phyloP scores from a whole-genome alignment of 2,113 vertebrate genomes.

The Thamnaconus septentrionalis region DNA sequence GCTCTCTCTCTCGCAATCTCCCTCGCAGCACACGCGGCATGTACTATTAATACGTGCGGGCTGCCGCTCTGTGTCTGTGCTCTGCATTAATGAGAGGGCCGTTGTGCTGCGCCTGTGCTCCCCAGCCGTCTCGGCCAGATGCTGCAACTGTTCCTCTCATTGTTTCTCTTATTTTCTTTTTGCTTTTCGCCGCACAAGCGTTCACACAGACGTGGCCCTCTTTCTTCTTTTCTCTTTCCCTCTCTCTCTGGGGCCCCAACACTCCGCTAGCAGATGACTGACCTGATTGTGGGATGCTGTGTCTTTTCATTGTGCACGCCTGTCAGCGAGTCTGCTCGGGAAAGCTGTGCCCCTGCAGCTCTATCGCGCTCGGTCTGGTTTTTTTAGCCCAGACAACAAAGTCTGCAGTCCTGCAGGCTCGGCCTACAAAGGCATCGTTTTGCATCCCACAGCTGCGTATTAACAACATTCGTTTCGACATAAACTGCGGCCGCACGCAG shows the following conservation, averaged over 20 bases:
- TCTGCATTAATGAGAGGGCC: slow-evolving; percentile 66
- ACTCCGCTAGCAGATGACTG: slow-evolving; percentile 55
- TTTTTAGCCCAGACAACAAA: slow-evolving; percentile 37
- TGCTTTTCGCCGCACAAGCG: slow-evolving; percentile 23
- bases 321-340: slow-evolving; percentile 10
- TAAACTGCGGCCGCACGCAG: slow-evolving; percentile 20
- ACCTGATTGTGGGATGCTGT: slow-evolving; percentile 61
- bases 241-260: slow-evolving; percentile 30
- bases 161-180: slow-evolving; percentile 58
- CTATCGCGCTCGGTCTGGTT: slow-evolving; percentile 32
- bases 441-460: slow-evolving; percentile 6
- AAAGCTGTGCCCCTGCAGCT: slow-evolving; percentile 37
- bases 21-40: slow-evolving; percentile 44
- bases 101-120: slow-evolving; percentile 62
- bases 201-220: slow-evolving; percentile 10
- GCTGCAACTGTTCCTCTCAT: slow-evolving; percentile 58
- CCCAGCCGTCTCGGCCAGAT: slow-evolving; percentile 60
- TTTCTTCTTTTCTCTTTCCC: slow-evolving; percentile 14
- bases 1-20: slow-evolving; percentile 48
- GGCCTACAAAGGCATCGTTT: slow-evolving; percentile 17
- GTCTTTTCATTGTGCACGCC: slow-evolving; percentile 28
- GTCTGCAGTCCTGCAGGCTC: slow-evolving; percentile 19
- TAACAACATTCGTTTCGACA: slow-evolving; percentile 13
- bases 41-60: slow-evolving; percentile 53
- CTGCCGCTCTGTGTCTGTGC: slow-evolving; percentile 53